Conservation (phyloP, 2,797 vertebrate species). For the Tragopan temminckii region DNA sequence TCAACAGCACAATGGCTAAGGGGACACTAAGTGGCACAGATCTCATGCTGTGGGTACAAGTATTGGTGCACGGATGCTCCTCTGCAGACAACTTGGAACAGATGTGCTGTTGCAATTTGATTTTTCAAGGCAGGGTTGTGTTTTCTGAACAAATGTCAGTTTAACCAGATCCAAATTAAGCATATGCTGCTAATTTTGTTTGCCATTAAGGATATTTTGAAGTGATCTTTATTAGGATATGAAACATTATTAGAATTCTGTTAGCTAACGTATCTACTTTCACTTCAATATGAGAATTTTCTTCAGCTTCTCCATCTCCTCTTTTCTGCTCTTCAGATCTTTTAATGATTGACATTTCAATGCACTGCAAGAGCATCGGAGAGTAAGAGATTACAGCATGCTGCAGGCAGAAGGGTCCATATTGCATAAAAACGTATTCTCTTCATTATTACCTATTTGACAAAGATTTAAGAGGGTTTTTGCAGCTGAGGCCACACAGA, state of each 20-base stretch:
- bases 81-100: background rate
- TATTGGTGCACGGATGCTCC: background rate
- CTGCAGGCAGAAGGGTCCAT: background rate
- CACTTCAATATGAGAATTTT: conserved; percentile 2
- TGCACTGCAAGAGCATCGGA: conserved; percentile 2
- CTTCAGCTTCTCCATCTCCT: conserved; percentile 5
- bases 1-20: background rate
- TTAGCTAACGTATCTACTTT: background rate
- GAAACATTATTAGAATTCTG: background rate
- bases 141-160: background rate
- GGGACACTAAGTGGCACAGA: too few relatives aligned
- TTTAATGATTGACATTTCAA: conserved; percentile 47
- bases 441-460: conserved; percentile 38
- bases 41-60: rapidly evolving
- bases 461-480: conserved; percentile 60
- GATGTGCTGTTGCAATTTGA: background rate
- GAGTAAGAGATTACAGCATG: background rate
- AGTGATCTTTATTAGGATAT: background rate
- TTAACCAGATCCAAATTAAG: background rate
- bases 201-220: background rate
- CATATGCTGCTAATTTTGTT: background rate
- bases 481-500: background rate
- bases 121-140: background rate
- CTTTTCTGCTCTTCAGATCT: conserved; percentile 12
- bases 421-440: conserved; percentile 8